A percentile compares a stretch with the other conserved stretches of the same genome.
phyloP scores from a whole-genome alignment of 2,888 invertebrate species.

The Coleophora deauratella region DNA sequence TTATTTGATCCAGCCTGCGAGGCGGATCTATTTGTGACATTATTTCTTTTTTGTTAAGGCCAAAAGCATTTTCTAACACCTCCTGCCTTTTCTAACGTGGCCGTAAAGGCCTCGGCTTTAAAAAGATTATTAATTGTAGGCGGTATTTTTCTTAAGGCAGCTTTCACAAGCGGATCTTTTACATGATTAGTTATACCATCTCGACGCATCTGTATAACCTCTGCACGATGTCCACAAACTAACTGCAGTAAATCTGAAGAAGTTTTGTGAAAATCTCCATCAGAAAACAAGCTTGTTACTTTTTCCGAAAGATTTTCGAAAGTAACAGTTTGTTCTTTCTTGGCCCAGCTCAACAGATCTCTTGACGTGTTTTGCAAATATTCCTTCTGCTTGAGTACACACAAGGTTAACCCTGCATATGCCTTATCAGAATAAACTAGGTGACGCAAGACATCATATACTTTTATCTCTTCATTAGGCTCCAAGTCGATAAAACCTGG shows the following conservation, averaged over 20 bases:
- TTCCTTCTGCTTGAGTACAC: conserved; percentile 11
- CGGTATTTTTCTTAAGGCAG: conserved; percentile 10
- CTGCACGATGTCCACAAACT: conserved; percentile 13
- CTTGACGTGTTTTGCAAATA: conserved; percentile 2
- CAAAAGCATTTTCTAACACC: conserved; percentile 9
- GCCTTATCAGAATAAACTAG: conserved; percentile 9
- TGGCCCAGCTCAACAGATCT: conserved; percentile 5
- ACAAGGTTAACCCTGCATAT: conserved; percentile 8
- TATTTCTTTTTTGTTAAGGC: conserved; percentile 7
- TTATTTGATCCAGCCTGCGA: conserved; percentile 3
- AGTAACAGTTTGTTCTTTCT: neutral
- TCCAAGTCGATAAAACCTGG: conserved; percentile 12
- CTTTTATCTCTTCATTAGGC: conserved; percentile 9
- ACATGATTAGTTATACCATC: conserved; percentile 4
- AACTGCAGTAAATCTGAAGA: conserved; percentile 13
- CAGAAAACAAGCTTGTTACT: conserved; percentile 6
- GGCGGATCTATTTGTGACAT: neutral
- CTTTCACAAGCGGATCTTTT: conserved; percentile 7
- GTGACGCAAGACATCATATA: conserved; percentile 6
- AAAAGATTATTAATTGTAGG: conserved; percentile 10
- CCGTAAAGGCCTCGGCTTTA: conserved; percentile 6
- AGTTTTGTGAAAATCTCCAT: conserved; percentile 9
- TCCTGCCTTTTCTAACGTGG: conserved; percentile 9
- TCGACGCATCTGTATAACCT: conserved; percentile 5
- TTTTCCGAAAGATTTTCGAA: neutral